These are phyloP conservation scores for Noctua janthina DNA, from an alignment of 2,888 invertebrate genomes.

Conservation along the genomic window DNA sequence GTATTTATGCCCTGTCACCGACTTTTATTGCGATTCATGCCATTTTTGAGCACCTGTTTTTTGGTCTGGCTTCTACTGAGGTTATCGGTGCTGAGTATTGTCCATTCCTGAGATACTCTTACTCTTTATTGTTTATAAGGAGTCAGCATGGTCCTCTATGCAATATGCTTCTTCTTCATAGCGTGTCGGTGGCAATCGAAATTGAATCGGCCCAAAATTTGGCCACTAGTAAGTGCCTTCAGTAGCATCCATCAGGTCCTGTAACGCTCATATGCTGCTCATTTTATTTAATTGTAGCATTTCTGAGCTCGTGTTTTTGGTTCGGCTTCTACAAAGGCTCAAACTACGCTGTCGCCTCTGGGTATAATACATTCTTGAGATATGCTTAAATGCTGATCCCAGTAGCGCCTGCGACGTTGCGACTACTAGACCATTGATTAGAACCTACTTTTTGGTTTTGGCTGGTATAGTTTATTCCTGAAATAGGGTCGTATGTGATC, in stretches of 20 bases:
- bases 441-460: neutral
- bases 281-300: no score
- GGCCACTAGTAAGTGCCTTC: neutral
- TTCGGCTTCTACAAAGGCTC: conserved; percentile 15
- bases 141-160: no score
- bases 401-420: no score
- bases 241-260: neutral
- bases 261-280: neutral
- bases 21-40: conserved; percentile 82
- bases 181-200: neutral
- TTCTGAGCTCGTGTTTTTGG: conserved; percentile 29
- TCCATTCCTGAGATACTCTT: neutral
- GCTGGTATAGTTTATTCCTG: neutral
- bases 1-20: conserved; percentile 80
- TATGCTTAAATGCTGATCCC: neutral
- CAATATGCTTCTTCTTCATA: neutral
- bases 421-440: neutral
- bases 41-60: conserved; percentile 66
- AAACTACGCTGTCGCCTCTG: neutral
- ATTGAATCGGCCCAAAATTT: neutral
- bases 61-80: conserved; percentile 35
- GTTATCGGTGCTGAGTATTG: conserved; percentile 27
- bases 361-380: neutral
- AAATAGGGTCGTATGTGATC: neutral
- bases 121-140: no score